Conservation (phyloP, 2,113 vertebrate species). For the Gopherus evgoodei region DNA sequence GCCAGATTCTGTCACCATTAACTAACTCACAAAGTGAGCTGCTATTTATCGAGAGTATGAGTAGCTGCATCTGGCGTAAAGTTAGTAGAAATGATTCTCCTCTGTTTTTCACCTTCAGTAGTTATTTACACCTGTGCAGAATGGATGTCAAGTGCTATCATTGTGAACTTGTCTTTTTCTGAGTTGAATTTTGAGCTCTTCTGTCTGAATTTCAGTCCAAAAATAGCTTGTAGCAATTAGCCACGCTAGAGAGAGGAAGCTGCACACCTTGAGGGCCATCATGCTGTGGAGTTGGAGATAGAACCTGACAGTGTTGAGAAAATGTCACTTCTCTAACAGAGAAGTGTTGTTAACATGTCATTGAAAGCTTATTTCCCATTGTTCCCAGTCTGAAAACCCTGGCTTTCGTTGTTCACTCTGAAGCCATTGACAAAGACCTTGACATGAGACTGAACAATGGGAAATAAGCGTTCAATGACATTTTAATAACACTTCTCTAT, state of each 20-base stretch:
- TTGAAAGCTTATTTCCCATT: not conserved
- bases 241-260: not conserved
- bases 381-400: not conserved
- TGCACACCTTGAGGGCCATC: not conserved
- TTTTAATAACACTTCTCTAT: not conserved
- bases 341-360: not conserved
- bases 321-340: not conserved
- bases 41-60: not conserved
- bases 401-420: not conserved
- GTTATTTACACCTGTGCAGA: not conserved
- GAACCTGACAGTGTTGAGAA: not conserved
- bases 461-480: not conserved
- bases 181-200: not conserved
- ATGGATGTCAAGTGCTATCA: not conserved
- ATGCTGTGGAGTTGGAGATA: not conserved
- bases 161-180: not conserved
- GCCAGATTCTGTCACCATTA: not conserved
- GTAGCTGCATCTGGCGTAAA: not conserved
- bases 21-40: not conserved
- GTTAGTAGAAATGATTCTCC: not conserved
- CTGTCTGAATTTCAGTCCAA: not conserved
- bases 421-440: conserved; percentile 9
- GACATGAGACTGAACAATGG: not conserved
- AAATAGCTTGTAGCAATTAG: not conserved
- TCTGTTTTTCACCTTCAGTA: not conserved